Evolutionary conservation across 2,113 vertebrate genomes (phyloP), one percentile per base, ranked within the genome.

Genomic region (Dendropsophus ebraccatus): DNA sequence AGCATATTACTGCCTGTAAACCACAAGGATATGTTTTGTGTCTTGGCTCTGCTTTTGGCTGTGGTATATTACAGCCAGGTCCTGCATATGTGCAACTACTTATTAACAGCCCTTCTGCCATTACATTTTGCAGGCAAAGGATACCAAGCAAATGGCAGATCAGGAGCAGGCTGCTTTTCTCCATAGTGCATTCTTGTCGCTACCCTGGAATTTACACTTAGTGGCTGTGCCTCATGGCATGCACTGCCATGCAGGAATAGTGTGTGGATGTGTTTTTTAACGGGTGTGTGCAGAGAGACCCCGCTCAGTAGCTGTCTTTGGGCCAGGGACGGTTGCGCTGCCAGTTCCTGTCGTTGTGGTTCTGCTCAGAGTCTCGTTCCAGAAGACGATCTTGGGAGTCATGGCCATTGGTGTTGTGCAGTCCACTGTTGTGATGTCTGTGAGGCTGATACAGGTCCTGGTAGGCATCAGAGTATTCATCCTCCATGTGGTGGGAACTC

Each of bases 321-420:
- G 97, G 96, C 97, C 97, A 98, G 86, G 96, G 96, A 87, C 97
- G 94, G 89, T 95, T 96, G 89, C 96, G 96, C 89, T 97, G 97
- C 90, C 96, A 96, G 95, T 95, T 96, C 90, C 96, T 95, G 91
- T 97, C 96, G 89, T 94, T 96, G 93, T 96, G 96, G 88, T 94
- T 95, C 60, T 95, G 96, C 91, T 97, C 96, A 52, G 92, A 90
- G 58, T 95, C 93, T 35, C 95, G 95, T n/a, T 95, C 96, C 37
- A 97, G 95, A 89, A 97, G 96, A 89, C 93, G 91, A 90, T 95
- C 95, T 91, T 96, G 95, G 11, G 96, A 94, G 91, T 97, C 95
- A 0, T 96, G 96, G 75, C 96, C 95, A 0, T 97, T 97, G 78
- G 96, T 90, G 45, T 94, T 96, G 91, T 95, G 95, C 89, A 95